Conservation (phyloP, 2,888 invertebrate species). For the Polydrusus pterygomalis region DNA sequence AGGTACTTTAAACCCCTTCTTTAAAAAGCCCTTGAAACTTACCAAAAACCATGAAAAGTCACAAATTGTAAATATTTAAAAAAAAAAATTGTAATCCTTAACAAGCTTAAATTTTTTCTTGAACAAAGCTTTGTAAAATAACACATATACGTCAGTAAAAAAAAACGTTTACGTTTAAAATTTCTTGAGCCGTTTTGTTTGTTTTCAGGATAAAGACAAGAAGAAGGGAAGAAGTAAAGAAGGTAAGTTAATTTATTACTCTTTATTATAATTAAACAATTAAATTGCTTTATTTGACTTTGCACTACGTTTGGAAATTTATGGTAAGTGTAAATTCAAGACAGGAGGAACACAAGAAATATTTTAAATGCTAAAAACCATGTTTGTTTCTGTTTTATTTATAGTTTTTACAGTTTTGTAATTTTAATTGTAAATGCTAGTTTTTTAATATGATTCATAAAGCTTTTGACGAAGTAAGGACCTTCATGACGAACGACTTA, state of each 20-base stretch:
- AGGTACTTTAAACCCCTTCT: not conserved
- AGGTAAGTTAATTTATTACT: conserved; percentile 77
- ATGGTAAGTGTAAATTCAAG: conserved; percentile 64
- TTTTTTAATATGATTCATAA: too few relatives aligned
- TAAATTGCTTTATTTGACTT: conserved; percentile 63
- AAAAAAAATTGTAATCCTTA: not conserved
- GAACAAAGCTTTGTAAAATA: conserved; percentile 15
- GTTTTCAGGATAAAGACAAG: conserved; percentile 87
- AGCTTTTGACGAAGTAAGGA: too few relatives aligned
- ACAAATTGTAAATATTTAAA: not conserved
- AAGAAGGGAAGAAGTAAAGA: conserved; percentile 93
- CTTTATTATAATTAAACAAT: conserved; percentile 56
- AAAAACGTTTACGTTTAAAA: conserved; percentile 23
- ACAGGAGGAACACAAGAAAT: not conserved
- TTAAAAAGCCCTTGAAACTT: too few relatives aligned
- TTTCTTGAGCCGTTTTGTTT: conserved; percentile 60
- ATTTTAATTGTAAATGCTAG: too few relatives aligned
- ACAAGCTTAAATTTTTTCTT: conserved; percentile 7
- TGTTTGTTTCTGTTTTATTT: too few relatives aligned
- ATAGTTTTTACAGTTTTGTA: too few relatives aligned
- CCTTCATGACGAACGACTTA: too few relatives aligned
- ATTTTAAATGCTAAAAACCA: too few relatives aligned
- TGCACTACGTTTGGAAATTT: conserved; percentile 65
- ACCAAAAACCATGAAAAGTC: too few relatives aligned
- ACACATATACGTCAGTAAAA: not conserved